Base-by-base conservation (phyloP, 1,140 invertebrate species). In the Zaprionus africanus region DNA sequence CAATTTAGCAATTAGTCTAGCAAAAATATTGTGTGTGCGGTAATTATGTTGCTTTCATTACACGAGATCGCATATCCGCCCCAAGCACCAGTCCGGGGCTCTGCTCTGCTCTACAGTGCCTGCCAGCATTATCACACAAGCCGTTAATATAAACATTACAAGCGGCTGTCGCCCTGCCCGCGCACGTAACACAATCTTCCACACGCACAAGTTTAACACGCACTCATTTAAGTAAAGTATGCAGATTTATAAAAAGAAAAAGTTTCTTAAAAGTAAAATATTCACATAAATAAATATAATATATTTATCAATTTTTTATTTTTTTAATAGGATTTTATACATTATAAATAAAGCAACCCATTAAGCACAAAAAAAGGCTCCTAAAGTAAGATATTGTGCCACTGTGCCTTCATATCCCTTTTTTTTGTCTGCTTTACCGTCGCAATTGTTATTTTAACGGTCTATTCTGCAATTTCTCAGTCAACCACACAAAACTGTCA, bases 11-110 rank as follows among this genome's bases (percentile, higher is more conserved):
- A 56, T 56, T 56, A 56, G 53, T 26, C 53, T 56, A 17, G 53
- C 56, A 12, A 63, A 63, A 63, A 17, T 63, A 24, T n/a, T 34
- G 43, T 62, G 17, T 51, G 61, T 19, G 41, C 34, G n/a, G 24
- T 65, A 65, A 65, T 65, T 65, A 65, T 65, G 22, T 56, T 65
- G 51, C 49, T 65, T 65, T 65, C 34, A 65, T 65, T 54, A 65
- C 49, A 54, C 34, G 17, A 63, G 49, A 46, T 61, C 24, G 6
- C 41, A 26, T 49, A 28, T 49, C 41, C 41, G 38, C 41, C 7
- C 4, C 38, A 49, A 41, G 36, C 19, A 59, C 26, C 24, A 31
- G 17, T 22, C 22, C 22, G 13, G 28, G 13, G 24, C 22, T 22
- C 15, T 13, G 31, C 11, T 46, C 1, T 53, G 51, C 34, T 34